phyloP scores from a whole-genome alignment of 2,888 invertebrate genomes.

The Drosophila affinis region DNA sequence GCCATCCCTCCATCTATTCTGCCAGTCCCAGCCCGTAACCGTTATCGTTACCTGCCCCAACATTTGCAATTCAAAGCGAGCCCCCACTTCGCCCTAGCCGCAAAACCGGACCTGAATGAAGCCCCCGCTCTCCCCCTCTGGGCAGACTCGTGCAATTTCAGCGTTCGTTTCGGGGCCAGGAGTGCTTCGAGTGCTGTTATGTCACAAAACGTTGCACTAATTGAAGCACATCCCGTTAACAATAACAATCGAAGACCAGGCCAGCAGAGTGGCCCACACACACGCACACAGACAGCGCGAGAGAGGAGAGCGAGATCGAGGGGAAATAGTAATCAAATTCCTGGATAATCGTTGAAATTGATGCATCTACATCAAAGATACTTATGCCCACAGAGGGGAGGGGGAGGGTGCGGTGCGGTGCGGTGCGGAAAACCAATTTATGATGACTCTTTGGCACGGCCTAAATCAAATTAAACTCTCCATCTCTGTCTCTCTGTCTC shows the following conservation, averaged over 20 bases:
- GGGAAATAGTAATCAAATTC: slow-evolving; percentile 52
- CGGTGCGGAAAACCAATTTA: slow-evolving; percentile 56
- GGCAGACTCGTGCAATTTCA: slow-evolving; percentile 40
- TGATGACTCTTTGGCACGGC: slow-evolving; percentile 10
- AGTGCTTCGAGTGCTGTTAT: slow-evolving; percentile 40
- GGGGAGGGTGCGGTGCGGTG: too few relatives aligned
- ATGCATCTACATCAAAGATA: slow-evolving; percentile 52
- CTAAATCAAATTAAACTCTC: slow-evolving; percentile 60
- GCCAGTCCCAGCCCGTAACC: not conserved
- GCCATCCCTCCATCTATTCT: slow-evolving; percentile 27
- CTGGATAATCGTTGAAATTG: slow-evolving; percentile 56
- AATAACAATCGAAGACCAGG: slow-evolving; percentile 28
- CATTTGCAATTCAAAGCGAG: slow-evolving; percentile 73
- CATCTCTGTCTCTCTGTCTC: slow-evolving; percentile 7
- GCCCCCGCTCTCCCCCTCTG: not conserved
- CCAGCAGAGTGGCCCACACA: slow-evolving; percentile 2
- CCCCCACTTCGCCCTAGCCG: not conserved
- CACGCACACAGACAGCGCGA: not conserved
- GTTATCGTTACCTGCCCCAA: slow-evolving; percentile 30
- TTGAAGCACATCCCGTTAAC: slow-evolving; percentile 60
- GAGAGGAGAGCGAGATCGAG: not conserved
- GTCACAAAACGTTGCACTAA: slow-evolving; percentile 64
- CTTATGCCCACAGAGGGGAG: not conserved
- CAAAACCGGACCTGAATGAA: not conserved
- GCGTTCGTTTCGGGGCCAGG: slow-evolving; percentile 39